These are phyloP conservation scores for Mimumesa dahlbomi DNA, from an alignment of 2,888 invertebrate genomes.

Conservation along the genomic window DNA sequence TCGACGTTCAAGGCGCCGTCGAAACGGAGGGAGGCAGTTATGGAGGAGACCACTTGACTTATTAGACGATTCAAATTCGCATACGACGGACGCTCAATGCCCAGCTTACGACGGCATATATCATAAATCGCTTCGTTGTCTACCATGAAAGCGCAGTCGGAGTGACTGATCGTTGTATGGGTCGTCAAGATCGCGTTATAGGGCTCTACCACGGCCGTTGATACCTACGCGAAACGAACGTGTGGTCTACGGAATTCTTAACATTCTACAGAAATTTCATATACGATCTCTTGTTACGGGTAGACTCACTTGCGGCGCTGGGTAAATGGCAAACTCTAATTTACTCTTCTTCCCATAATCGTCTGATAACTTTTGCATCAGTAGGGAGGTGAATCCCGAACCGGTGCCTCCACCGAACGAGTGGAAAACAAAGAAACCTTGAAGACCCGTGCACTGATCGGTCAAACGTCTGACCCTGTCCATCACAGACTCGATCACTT, in stretches of 20 bases:
- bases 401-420: slow-evolving; percentile 96
- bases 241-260: no score
- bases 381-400: slow-evolving; percentile 94
- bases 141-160: slow-evolving; percentile 96
- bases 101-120: slow-evolving; percentile 92
- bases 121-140: slow-evolving; percentile 98
- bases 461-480: slow-evolving; percentile 91
- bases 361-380: slow-evolving; percentile 95
- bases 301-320: slow-evolving; percentile 90
- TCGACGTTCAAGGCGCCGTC: slow-evolving; percentile 90
- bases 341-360: slow-evolving; percentile 97
- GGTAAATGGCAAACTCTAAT: slow-evolving; percentile 96
- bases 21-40: slow-evolving; percentile 84
- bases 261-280: no score
- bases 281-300: neutral
- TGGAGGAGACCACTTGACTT: slow-evolving; percentile 84
- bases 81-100: slow-evolving; percentile 91
- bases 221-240: slow-evolving; percentile 84
- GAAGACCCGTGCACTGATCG: slow-evolving; percentile 92
- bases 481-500: slow-evolving; percentile 92
- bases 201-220: slow-evolving; percentile 96
- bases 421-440: slow-evolving; percentile 96
- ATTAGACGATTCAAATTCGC: slow-evolving; percentile 92
- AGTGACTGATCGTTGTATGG: slow-evolving; percentile 92
- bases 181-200: slow-evolving; percentile 96